phyloP scores from a whole-genome alignment of 92 coral and sea anemone species.

The Galaxea fascicularis region DNA sequence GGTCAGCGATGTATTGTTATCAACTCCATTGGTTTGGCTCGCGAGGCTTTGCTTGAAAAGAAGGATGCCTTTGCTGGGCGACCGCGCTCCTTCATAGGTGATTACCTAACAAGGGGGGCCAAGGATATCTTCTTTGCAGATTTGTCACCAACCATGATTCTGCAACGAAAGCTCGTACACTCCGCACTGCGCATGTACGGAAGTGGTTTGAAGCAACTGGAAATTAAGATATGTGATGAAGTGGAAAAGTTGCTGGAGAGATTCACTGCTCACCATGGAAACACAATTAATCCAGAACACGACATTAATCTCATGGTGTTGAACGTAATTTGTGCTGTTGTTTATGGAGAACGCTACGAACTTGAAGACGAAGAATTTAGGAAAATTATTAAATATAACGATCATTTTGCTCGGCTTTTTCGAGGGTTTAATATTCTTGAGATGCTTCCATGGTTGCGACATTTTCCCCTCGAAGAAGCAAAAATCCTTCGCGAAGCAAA shows the following conservation, averaged over 20 bases:
- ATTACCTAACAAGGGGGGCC: slow-evolving; percentile 68
- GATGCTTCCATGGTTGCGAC: slow-evolving; percentile 77
- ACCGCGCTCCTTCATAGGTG: slow-evolving; percentile 72
- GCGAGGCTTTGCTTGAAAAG: slow-evolving; percentile 69
- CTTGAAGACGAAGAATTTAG: slow-evolving; percentile 80
- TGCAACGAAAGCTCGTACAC: slow-evolving; percentile 71
- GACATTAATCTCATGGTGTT: slow-evolving; percentile 69
- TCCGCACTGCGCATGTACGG: slow-evolving; percentile 74
- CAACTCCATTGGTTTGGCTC: slow-evolving; percentile 61
- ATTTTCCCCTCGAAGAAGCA: slow-evolving; percentile 67
- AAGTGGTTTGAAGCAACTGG: slow-evolving; percentile 58
- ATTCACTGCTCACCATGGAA: slow-evolving; percentile 65
- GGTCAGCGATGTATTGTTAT: slow-evolving; percentile 55
- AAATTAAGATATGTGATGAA: slow-evolving; percentile 51
- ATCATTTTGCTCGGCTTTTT: slow-evolving; percentile 66
- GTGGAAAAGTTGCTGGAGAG: slow-evolving; percentile 55
- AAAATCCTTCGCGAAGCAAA: slow-evolving; percentile 64
- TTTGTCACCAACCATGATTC: slow-evolving; percentile 63
- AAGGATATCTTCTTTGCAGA: slow-evolving; percentile 74
- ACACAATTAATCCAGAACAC: slow-evolving; percentile 68
- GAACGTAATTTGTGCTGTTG: slow-evolving; percentile 78
- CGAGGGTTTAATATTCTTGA: slow-evolving; percentile 72
- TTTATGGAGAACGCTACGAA: slow-evolving; percentile 72
- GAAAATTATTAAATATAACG: slow-evolving; percentile 72
- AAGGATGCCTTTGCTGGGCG: slow-evolving; percentile 78